Conservation (phyloP, 2,888 invertebrate species). For the Brachynemurus nebulosus region DNA sequence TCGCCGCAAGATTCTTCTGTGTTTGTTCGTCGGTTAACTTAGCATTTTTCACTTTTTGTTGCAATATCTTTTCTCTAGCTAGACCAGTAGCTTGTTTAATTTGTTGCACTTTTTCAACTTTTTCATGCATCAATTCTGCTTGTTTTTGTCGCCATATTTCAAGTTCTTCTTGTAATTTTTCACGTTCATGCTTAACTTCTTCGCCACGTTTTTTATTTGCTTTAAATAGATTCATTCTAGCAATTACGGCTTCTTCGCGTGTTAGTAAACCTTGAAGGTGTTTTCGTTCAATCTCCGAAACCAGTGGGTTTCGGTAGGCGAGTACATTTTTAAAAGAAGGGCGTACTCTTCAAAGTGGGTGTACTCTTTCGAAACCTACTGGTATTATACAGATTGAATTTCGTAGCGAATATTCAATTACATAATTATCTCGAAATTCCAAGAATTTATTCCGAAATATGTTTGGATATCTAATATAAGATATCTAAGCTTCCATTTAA, state of each 20-base stretch:
- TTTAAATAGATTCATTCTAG: slow-evolving; percentile 36
- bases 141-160: slow-evolving; percentile 36
- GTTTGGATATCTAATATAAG: too few relatives aligned
- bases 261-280: slow-evolving; percentile 42
- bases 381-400: too few relatives aligned
- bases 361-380: too few relatives aligned
- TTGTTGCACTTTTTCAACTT: slow-evolving; percentile 34
- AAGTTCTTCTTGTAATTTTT: slow-evolving; percentile 35
- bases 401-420: too few relatives aligned
- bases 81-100: slow-evolving; percentile 34
- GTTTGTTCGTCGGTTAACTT: slow-evolving; percentile 37
- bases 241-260: slow-evolving; percentile 42
- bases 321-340: too few relatives aligned
- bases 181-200: slow-evolving; percentile 36
- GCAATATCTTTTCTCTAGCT: slow-evolving; percentile 33
- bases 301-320: too few relatives aligned
- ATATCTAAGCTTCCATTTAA: too few relatives aligned
- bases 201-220: slow-evolving; percentile 37
- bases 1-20: slow-evolving; percentile 26
- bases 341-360: too few relatives aligned
- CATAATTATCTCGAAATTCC: too few relatives aligned
- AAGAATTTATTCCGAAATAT: too few relatives aligned
- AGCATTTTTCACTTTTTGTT: slow-evolving; percentile 37
- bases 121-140: slow-evolving; percentile 34
- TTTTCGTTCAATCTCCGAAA: slow-evolving; percentile 42